Evolutionary conservation across 2,888 invertebrate species (phyloP).

Genomic region (Phyllotreta cruciferae): DNA sequence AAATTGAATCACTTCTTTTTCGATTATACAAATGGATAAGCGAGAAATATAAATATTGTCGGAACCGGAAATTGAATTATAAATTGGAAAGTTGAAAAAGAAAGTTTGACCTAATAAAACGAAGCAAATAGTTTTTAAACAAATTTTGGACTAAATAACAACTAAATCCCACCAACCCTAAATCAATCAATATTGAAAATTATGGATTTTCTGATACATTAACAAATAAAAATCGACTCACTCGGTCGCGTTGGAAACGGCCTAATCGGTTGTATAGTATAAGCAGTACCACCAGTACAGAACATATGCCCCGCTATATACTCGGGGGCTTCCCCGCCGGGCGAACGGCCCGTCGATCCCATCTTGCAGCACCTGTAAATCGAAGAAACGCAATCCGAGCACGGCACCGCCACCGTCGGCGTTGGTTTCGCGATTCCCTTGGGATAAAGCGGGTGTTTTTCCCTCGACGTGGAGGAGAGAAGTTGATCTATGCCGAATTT

Average conservation of each 20-base stretch:
- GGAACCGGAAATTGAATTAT: neutral
- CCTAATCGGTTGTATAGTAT: conserved; percentile 56
- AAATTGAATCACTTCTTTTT: too few species aligned
- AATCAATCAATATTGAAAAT: too few species aligned
- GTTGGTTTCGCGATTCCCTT: conserved; percentile 46
- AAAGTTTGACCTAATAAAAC: neutral
- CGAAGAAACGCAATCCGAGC: conserved; percentile 71
- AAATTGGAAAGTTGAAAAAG: too few species aligned
- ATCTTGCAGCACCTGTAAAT: conserved; percentile 68
- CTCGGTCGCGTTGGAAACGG: conserved; percentile 58
- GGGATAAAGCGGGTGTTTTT: conserved; percentile 6
- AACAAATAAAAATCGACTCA: conserved; percentile 31
- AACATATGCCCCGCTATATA: conserved; percentile 34
- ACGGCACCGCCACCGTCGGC: conserved; percentile 61
- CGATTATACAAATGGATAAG: too few species aligned
- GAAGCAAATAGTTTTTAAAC: too few species aligned
- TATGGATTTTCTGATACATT: too few species aligned
- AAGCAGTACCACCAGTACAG: conserved; percentile 40
- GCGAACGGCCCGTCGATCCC: conserved; percentile 40
- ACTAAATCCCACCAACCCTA: too few species aligned
- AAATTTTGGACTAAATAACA: too few species aligned
- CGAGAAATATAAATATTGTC: neutral
- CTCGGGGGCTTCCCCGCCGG: conserved; percentile 35
- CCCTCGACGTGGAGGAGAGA: conserved; percentile 57
- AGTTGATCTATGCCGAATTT: conserved; percentile 79